phyloP scores from a whole-genome alignment of 2,113 vertebrate genomes.

The Pionites leucogaster region DNA sequence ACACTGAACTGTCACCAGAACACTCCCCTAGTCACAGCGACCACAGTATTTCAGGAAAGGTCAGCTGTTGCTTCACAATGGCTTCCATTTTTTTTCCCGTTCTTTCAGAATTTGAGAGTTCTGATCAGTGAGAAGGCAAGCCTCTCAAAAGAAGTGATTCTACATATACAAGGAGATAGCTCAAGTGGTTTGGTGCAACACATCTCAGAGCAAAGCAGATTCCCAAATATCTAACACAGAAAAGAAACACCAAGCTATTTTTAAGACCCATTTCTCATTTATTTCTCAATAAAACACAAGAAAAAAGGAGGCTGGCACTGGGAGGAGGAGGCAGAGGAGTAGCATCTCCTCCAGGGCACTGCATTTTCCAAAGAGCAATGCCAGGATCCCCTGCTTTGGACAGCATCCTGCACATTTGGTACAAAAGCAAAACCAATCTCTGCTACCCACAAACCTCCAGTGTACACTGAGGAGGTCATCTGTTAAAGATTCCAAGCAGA shows the following conservation, averaged over 20 bases:
- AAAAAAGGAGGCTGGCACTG: background rate
- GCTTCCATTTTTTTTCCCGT: background rate
- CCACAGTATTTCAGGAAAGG: background rate
- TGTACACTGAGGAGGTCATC: background rate
- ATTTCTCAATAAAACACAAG: background rate
- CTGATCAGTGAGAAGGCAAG: background rate
- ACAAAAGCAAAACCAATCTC: background rate
- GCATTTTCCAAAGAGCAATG: background rate
- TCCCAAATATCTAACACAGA: background rate
- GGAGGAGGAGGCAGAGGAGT: background rate
- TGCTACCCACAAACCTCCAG: background rate
- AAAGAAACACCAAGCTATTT: background rate
- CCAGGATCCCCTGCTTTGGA: background rate
- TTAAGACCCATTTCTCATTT: background rate
- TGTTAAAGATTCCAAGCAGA: background rate
- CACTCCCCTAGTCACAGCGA: background rate
- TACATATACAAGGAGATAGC: background rate
- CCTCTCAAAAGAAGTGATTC: background rate
- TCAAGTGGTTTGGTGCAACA: background rate
- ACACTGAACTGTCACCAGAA: background rate
- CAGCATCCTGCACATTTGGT: background rate
- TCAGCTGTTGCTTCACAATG: background rate
- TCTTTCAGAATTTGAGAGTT: background rate
- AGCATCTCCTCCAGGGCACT: background rate
- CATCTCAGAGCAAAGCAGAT: background rate